Evolutionary conservation across 2,888 invertebrate genomes (phyloP).

Genomic region (Masnerella sp.): DNA sequence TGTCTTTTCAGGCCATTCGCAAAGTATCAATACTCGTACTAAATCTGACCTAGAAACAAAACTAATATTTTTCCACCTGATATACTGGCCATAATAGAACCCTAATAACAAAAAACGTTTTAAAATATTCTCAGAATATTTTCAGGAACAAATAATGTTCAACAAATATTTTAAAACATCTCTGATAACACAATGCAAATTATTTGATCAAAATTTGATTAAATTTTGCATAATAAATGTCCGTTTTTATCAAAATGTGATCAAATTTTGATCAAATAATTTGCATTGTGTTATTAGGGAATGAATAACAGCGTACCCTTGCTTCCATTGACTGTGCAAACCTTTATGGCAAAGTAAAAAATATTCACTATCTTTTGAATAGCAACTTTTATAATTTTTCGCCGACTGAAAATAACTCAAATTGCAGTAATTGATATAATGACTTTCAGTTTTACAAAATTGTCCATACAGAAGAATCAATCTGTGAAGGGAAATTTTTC

Average conservation of each 20-base stretch:
- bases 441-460: background rate
- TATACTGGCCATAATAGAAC: too few species aligned
- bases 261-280: too few species aligned
- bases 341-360: conserved; percentile 47
- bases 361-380: conserved; percentile 29
- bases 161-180: too few species aligned
- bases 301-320: conserved; percentile 21
- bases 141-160: too few species aligned
- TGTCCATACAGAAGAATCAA: conserved; percentile 2
- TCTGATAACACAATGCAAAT: too few species aligned
- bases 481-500: conserved; percentile 18
- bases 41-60: conserved; percentile 23
- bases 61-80: background rate
- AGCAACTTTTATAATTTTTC: conserved; percentile 28
- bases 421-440: conserved; percentile 18
- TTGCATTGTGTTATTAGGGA: background rate
- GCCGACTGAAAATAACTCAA: background rate
- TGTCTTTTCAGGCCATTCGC: conserved; percentile 34
- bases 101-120: too few species aligned
- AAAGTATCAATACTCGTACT: conserved; percentile 33
- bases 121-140: too few species aligned
- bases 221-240: too few species aligned
- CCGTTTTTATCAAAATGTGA: too few species aligned
- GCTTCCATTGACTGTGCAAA: conserved; percentile 27
- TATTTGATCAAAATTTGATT: too few species aligned